phyloP scores from a whole-genome alignment of 2,797 vertebrate genomes.

The Heliangelus exortis region DNA sequence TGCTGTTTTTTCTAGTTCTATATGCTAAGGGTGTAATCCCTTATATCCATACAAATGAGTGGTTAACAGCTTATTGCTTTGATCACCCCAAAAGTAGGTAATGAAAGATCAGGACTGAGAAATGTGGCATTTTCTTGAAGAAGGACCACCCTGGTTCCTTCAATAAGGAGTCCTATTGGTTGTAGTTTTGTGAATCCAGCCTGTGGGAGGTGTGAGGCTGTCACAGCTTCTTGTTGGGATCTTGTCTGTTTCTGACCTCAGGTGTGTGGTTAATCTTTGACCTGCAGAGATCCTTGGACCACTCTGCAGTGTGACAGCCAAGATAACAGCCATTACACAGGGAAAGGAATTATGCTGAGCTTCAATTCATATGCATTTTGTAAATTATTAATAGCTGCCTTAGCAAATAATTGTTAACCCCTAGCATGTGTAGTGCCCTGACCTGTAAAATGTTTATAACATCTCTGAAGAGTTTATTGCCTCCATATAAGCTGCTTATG shows the following conservation, averaged over 20 bases:
- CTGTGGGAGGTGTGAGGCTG: background rate
- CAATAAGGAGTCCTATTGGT: background rate
- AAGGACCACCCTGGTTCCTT: background rate
- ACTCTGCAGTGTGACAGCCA: background rate
- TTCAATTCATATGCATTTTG: background rate
- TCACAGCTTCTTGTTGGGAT: background rate
- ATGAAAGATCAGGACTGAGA: background rate
- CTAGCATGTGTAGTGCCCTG: background rate
- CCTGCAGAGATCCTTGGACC: background rate
- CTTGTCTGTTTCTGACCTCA: background rate
- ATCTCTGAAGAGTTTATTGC: slow-evolving; percentile 26
- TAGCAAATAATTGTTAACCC: slow-evolving; percentile 40
- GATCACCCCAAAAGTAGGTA: background rate
- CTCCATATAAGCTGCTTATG: slow-evolving; percentile 2
- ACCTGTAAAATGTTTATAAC: slow-evolving; percentile 27
- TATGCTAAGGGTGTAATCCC: background rate
- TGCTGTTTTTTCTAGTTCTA: background rate
- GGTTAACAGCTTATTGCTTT: background rate
- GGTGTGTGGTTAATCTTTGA: background rate
- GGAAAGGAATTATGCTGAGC: background rate
- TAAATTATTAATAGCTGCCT: slow-evolving; percentile 37
- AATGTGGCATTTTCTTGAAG: background rate
- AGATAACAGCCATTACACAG: background rate
- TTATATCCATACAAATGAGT: background rate
- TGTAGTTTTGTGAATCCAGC: background rate